Percentiles rank a stretch among this genome's conserved stretches.
Evolutionary conservation across 2,797 vertebrate genomes (phyloP).

Genomic region (Sebastes nivosus): DNA sequence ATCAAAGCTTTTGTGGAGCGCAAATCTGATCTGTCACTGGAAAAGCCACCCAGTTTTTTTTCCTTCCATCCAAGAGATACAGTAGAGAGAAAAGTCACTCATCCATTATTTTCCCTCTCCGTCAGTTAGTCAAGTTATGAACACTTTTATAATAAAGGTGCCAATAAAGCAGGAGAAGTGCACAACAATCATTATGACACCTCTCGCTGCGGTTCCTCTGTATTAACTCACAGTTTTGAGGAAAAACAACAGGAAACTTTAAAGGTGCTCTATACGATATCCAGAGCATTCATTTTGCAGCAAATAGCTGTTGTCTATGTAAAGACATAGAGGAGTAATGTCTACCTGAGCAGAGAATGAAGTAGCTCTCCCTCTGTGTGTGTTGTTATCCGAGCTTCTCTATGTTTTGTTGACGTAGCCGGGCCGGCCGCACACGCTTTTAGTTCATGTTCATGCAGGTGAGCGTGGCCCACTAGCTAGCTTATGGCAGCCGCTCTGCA

Average conservation of each 20-base stretch:
- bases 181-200: background rate
- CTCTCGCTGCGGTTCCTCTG: background rate
- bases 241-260: background rate
- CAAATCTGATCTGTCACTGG: constrained; percentile 75
- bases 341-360: too few species aligned
- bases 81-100: constrained; percentile 23
- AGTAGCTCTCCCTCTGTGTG: too few species aligned
- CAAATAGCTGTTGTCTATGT: too few species aligned
- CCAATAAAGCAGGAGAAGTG: constrained; percentile 10
- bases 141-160: constrained; percentile 12
- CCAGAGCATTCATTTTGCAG: background rate
- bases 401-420: too few species aligned
- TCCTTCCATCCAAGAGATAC: constrained; percentile 34
- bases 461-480: too few species aligned
- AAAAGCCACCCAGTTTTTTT: constrained; percentile 41
- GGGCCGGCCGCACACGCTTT: too few species aligned
- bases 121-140: constrained; percentile 13
- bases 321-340: too few species aligned
- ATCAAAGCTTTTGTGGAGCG: constrained; percentile 68
- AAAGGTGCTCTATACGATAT: background rate
- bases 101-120: constrained; percentile 26
- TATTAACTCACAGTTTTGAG: background rate
- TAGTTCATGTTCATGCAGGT: too few species aligned
- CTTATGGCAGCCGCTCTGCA: too few species aligned
- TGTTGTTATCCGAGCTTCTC: too few species aligned